These are phyloP conservation scores for Meteorus cinctellus DNA, from an alignment of 2,888 invertebrate species.

Conservation along the genomic window DNA sequence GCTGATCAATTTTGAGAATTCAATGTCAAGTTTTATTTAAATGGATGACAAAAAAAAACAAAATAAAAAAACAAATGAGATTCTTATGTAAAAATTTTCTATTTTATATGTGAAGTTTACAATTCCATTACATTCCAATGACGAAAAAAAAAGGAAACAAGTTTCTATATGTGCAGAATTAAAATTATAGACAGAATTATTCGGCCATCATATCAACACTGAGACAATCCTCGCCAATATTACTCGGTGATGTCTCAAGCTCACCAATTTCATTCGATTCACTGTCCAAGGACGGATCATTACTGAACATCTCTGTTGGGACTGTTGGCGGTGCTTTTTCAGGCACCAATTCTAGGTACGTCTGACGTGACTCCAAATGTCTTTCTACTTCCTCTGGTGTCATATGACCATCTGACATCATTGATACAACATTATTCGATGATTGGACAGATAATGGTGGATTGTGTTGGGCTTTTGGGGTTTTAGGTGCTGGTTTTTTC, in stretches of 20 bases:
- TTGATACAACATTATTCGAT: conserved; percentile 74
- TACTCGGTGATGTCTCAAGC: conserved; percentile 88
- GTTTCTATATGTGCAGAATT: conserved; percentile 55
- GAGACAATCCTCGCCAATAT: conserved; percentile 86
- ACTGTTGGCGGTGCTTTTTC: conserved; percentile 92
- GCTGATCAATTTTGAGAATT: conserved; percentile 39
- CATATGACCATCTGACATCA: conserved; percentile 87
- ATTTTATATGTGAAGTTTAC: conserved; percentile 57
- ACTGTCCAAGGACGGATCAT: conserved; percentile 92
- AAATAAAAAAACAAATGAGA: conserved; percentile 31
- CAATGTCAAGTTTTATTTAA: conserved; percentile 30
- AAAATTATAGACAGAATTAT: conserved; percentile 62
- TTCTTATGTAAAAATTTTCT: conserved; percentile 56
- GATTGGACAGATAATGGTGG: conserved; percentile 71
- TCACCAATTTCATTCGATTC: conserved; percentile 87
- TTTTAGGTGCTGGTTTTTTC: conserved; percentile 74
- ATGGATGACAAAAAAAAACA: conserved; percentile 31
- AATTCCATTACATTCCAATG: conserved; percentile 55
- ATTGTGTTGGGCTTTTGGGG: conserved; percentile 49
- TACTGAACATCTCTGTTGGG: conserved; percentile 95
- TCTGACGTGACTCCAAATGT: conserved; percentile 89
- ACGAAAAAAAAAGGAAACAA: conserved; percentile 45
- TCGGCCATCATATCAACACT: conserved; percentile 79
- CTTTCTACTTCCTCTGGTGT: conserved; percentile 93
- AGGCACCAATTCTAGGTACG: conserved; percentile 85